Evolutionary conservation across 2,797 vertebrate species (phyloP).

Genomic region (Rhincodon typus): DNA sequence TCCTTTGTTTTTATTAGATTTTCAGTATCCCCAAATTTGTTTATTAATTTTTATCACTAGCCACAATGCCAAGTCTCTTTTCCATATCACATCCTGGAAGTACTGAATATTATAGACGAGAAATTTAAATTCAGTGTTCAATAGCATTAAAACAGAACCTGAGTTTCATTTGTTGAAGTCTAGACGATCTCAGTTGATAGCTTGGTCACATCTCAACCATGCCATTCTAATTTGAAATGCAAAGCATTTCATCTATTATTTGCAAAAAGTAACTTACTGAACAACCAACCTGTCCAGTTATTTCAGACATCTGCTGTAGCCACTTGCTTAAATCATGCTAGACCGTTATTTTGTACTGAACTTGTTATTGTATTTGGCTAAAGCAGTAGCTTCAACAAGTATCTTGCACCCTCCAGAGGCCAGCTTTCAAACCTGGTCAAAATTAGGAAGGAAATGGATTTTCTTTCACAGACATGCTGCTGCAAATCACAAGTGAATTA

Average conservation of each 20-base stretch:
- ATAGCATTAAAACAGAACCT: not conserved
- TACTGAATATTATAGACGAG: not conserved
- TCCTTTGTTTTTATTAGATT: not conserved
- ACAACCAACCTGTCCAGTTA: not conserved
- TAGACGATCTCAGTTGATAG: not conserved
- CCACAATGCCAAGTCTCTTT: not conserved
- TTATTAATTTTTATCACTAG: not conserved
- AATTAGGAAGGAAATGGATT: constrained; percentile 18
- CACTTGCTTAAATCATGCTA: not conserved
- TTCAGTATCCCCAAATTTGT: not conserved
- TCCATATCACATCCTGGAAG: too few species aligned
- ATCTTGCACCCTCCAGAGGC: not conserved
- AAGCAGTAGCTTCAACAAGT: not conserved
- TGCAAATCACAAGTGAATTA: not conserved
- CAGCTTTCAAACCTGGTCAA: constrained; percentile 5
- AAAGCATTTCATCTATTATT: not conserved
- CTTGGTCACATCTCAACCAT: not conserved
- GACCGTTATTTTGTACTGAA: not conserved
- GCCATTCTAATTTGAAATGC: not conserved
- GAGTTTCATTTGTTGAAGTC: not conserved
- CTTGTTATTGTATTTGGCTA: not conserved
- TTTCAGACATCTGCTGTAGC: constrained; percentile 9
- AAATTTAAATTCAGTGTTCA: not conserved
- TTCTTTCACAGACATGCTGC: constrained; percentile 30
- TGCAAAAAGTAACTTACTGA: not conserved